phyloP scores from a whole-genome alignment of 1,140 invertebrate genomes.

The Schlechtendalia chinensis region DNA sequence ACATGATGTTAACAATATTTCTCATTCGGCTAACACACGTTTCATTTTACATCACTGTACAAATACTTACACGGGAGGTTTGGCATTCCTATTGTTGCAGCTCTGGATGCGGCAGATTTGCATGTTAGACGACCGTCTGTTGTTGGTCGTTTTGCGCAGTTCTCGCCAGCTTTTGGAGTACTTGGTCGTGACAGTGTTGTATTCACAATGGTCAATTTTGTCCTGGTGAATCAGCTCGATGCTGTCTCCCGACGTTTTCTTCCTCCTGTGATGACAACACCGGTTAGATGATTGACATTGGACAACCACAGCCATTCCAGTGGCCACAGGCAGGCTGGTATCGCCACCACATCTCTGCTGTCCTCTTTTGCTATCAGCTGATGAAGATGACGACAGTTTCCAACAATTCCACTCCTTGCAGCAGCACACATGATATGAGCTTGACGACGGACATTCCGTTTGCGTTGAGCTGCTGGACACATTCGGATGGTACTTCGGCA shows the following conservation, averaged over 20 bases:
- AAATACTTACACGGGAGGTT: constrained; percentile 17
- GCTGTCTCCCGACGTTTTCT: not conserved
- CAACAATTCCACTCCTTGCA: constrained; percentile 35
- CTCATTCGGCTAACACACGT: no score
- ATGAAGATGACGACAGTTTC: not conserved
- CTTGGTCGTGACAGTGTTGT: not conserved
- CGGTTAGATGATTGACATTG: not conserved
- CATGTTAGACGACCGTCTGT: not conserved
- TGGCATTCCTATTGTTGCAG: not conserved
- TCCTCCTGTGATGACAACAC: constrained; percentile 17
- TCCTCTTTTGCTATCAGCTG: not conserved
- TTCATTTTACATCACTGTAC: no score
- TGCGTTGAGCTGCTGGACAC: constrained; percentile 30
- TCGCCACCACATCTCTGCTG: not conserved
- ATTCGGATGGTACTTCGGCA: not conserved
- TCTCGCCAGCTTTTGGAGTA: constrained; percentile 38
- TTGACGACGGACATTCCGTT: constrained; percentile 13
- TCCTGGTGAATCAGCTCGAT: not conserved
- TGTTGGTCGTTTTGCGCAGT: constrained; percentile 1
- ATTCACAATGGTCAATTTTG: not conserved
- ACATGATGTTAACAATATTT: no score
- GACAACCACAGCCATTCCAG: not conserved
- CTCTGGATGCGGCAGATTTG: constrained; percentile 6
- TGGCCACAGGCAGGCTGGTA: not conserved
- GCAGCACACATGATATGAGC: constrained; percentile 6